Evolutionary conservation across 2,888 invertebrate genomes (phyloP).

Genomic region (Tipula vernalis): DNA sequence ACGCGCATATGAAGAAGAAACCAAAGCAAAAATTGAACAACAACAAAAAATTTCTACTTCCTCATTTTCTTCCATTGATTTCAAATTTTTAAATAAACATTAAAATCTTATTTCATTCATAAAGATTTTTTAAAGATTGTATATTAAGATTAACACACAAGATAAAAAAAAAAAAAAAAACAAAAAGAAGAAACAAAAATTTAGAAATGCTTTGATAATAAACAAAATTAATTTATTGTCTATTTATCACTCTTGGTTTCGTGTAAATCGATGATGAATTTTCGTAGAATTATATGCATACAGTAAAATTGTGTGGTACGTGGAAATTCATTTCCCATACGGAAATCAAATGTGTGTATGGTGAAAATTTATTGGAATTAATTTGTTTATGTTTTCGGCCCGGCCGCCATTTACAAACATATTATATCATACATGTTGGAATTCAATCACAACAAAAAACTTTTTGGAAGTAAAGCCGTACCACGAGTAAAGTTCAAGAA

Average conservation of each 20-base stretch:
- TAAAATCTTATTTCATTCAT: background rate
- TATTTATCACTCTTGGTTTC: background rate
- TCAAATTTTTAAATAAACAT: background rate
- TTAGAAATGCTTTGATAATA: background rate
- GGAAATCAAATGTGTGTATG: background rate
- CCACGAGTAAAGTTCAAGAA: too few species aligned
- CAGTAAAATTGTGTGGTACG: background rate
- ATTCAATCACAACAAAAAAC: too few species aligned
- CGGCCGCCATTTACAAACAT: too few species aligned
- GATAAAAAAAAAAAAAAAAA: too few species aligned
- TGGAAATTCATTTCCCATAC: background rate
- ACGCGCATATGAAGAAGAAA: background rate
- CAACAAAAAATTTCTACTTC: background rate
- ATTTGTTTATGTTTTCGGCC: background rate
- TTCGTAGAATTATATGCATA: background rate
- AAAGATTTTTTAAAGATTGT: background rate
- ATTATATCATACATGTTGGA: too few species aligned
- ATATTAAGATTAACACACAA: background rate
- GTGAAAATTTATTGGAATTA: background rate
- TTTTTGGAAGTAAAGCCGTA: too few species aligned
- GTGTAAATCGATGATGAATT: background rate
- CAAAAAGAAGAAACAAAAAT: background rate
- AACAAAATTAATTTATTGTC: background rate
- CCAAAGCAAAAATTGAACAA: background rate
- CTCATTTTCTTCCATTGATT: background rate